phyloP scores from a whole-genome alignment of 2,888 invertebrate genomes.

The Drosophila multiciliata region DNA sequence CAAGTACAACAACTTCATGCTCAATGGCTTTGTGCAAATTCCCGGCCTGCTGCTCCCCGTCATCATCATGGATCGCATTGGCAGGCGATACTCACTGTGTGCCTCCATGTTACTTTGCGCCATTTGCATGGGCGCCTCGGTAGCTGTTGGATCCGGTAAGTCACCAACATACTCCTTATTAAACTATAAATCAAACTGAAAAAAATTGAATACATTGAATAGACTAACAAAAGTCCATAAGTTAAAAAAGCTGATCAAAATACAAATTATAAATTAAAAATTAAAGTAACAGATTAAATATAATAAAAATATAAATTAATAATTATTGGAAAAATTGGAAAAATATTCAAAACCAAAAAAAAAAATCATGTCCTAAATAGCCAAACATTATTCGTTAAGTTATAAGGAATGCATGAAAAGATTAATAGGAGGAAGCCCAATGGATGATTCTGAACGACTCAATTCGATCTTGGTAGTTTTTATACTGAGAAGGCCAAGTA shows the following conservation, averaged over 20 bases:
- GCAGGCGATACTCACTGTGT: constrained; percentile 88
- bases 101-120: constrained; percentile 88
- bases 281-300: background rate
- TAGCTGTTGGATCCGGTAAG: constrained; percentile 76
- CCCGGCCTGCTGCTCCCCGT: constrained; percentile 89
- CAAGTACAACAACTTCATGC: constrained; percentile 91
- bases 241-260: background rate
- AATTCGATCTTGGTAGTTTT: background rate
- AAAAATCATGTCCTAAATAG: too few species aligned
- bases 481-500: background rate
- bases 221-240: background rate
- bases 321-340: background rate
- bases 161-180: background rate
- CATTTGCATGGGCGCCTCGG: constrained; percentile 78
- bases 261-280: background rate
- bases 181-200: background rate
- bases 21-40: constrained; percentile 87
- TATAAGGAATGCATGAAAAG: background rate
- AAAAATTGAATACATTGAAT: background rate
- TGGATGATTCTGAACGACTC: background rate
- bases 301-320: background rate
- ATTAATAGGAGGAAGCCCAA: too few species aligned
- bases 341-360: background rate
- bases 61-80: constrained; percentile 88
- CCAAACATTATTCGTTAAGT: too few species aligned